phyloP scores from a whole-genome alignment of 2,888 invertebrate species.

The Tetrapedia diversipes region DNA sequence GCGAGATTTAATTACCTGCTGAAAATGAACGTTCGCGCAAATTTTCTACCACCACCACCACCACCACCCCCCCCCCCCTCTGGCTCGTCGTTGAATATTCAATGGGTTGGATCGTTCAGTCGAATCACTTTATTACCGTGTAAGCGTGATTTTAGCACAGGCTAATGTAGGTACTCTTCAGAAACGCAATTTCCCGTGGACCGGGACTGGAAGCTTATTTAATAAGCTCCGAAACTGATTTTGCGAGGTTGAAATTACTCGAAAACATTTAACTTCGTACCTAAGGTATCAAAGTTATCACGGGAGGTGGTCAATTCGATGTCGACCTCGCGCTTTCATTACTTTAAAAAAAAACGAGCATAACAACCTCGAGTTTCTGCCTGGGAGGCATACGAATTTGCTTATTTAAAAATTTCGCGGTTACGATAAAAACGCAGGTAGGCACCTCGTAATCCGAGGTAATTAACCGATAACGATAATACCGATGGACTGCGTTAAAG shows the following conservation, averaged over 20 bases:
- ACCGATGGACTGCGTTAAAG: conserved; percentile 1
- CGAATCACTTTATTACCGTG: too few relatives aligned
- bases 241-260: too few relatives aligned
- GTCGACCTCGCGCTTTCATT: too few relatives aligned
- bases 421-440: neutral
- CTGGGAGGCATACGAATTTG: neutral
- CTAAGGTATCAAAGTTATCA: neutral
- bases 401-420: neutral
- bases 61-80: too few relatives aligned
- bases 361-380: neutral
- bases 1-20: neutral
- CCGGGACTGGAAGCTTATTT: neutral
- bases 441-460: neutral
- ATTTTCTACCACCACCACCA: neutral
- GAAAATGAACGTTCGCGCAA: neutral
- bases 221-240: too few relatives aligned
- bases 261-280: neutral
- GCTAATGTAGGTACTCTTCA: neutral
- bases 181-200: too few relatives aligned
- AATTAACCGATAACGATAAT: conserved; percentile 4
- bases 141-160: neutral
- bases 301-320: too few relatives aligned
- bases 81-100: neutral
- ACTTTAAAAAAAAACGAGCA: too few relatives aligned
- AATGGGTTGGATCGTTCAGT: neutral